A percentile compares a stretch with the other conserved stretches of the same genome.
Conservation (phyloP, 1,140 invertebrate species). For the Drosophila ananassae region DNA sequence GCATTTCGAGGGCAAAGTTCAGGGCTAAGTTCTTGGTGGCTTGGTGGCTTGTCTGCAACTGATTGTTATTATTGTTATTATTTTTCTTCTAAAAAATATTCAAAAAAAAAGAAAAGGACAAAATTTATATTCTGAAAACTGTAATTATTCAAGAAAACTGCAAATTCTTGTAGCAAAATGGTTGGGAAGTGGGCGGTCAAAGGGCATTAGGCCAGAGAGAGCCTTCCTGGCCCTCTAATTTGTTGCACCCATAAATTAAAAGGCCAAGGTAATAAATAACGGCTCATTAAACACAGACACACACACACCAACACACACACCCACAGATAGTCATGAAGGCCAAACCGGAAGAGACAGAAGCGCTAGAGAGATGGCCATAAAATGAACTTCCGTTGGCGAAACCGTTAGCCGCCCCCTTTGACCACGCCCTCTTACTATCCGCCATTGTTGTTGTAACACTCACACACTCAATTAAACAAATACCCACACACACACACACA, state of each 20-base stretch:
- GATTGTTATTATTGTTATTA: not conserved
- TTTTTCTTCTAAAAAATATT: too few species aligned
- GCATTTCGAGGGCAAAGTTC: constrained; percentile 5
- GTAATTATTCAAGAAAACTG: constrained; percentile 4
- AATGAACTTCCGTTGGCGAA: constrained; percentile 58
- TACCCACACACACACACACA: constrained; percentile 7
- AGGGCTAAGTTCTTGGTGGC: constrained; percentile 1
- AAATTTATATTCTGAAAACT: not conserved
- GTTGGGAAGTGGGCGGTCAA: constrained; percentile 33
- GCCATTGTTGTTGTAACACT: constrained; percentile 63
- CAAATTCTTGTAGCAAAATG: constrained; percentile 50
- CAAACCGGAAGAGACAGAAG: constrained; percentile 17
- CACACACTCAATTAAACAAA: constrained; percentile 44
- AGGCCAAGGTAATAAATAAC: constrained; percentile 73
- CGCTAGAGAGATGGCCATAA: constrained; percentile 34
- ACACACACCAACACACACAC: constrained; percentile 11
- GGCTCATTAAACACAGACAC: constrained; percentile 67
- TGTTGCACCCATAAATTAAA: constrained; percentile 79
- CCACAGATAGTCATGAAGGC: not conserved
- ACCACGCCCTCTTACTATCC: constrained; percentile 1
- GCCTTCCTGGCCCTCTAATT: constrained; percentile 59
- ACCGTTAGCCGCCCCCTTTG: constrained; percentile 6
- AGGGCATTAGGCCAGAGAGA: constrained; percentile 37
- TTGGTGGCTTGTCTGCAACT: not conserved
- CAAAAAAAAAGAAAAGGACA: too few species aligned